Evolutionary conservation across 2,888 invertebrate genomes (phyloP).

Genomic region (Meghimatium bilineatum): DNA sequence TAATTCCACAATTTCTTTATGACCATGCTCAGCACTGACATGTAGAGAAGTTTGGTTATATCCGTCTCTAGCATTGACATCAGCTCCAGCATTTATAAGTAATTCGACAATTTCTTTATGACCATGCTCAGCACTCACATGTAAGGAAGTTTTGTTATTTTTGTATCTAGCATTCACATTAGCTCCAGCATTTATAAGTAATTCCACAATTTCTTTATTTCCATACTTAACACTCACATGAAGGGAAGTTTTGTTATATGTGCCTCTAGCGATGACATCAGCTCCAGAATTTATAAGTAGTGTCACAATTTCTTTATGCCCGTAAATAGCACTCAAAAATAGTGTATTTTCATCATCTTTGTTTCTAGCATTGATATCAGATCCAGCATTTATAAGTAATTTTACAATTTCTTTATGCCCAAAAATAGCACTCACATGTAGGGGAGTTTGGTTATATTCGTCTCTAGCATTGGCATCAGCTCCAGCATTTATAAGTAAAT

Average conservation of each 20-base stretch:
- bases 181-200: not conserved
- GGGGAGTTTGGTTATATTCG: not conserved
- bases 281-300: no score
- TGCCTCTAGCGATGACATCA: no score
- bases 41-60: not conserved
- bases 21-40: not conserved
- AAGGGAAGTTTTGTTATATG: no score
- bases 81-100: not conserved
- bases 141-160: not conserved
- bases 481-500: not conserved
- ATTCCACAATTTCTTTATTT: not conserved
- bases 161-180: not conserved
- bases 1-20: not conserved
- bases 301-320: not conserved
- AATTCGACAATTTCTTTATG: not conserved
- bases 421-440: not conserved
- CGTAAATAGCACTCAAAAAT: not conserved
- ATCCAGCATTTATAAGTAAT: not conserved
- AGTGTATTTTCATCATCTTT: not conserved
- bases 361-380: not conserved
- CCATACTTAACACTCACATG: not conserved
- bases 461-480: not conserved
- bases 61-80: not conserved
- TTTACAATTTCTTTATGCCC: not conserved
- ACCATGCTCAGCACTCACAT: not conserved